These are phyloP conservation scores for Drosophila pseudoananassae DNA, from an alignment of 1,140 invertebrate genomes.

Conservation along the genomic window DNA sequence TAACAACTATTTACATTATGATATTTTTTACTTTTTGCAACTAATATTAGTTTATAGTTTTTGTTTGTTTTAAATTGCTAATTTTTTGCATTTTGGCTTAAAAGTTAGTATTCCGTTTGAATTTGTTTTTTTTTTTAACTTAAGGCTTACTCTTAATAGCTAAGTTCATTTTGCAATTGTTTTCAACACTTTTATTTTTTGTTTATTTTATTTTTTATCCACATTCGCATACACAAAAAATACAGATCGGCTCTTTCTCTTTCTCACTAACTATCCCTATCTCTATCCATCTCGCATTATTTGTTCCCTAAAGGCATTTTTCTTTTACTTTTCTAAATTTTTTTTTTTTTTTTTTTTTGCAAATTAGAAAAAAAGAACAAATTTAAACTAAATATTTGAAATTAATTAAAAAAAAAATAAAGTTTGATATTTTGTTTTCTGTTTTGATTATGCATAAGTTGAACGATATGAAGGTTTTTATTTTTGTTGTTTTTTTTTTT, in stretches of 20 bases:
- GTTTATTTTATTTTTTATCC: background rate
- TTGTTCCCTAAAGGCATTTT: conserved; percentile 79
- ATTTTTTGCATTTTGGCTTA: conserved; percentile 42
- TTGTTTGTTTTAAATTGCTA: conserved; percentile 32
- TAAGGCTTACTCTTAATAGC: conserved; percentile 28
- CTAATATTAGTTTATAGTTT: conserved; percentile 6
- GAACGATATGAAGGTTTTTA: conserved; percentile 40
- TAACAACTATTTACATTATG: conserved; percentile 35
- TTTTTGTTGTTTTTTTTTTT: background rate
- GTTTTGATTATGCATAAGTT: conserved; percentile 43
- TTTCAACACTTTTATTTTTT: conserved; percentile 17
- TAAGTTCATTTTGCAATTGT: conserved; percentile 41
- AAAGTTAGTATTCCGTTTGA: conserved; percentile 35
- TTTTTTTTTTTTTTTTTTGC: conserved; percentile 8
- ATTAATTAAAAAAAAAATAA: background rate
- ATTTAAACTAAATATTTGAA: background rate
- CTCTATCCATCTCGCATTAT: conserved; percentile 36
- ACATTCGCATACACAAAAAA: conserved; percentile 52
- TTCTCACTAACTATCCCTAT: conserved; percentile 8
- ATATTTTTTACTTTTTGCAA: background rate
- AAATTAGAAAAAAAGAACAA: conserved; percentile 11
- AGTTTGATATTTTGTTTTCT: conserved; percentile 42
- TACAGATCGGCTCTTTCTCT: conserved; percentile 34
- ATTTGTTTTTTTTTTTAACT: conserved; percentile 17
- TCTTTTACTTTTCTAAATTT: conserved; percentile 27